A percentile compares a stretch with the other conserved stretches of the same genome.
phyloP scores from a whole-genome alignment of 2,888 invertebrate species.

The Dasypolia templi region DNA sequence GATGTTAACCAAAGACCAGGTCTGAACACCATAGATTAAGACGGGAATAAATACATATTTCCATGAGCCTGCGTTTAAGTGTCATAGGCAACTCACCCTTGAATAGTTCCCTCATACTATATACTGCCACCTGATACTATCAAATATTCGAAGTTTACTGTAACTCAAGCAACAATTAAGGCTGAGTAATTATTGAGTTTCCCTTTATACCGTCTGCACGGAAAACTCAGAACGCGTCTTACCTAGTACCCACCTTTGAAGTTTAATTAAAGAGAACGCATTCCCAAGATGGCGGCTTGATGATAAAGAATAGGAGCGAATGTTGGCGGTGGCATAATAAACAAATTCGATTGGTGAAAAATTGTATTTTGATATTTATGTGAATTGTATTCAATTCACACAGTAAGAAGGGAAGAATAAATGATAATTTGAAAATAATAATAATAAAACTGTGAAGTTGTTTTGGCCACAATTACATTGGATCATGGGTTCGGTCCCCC shows the following conservation, averaged over 20 bases:
- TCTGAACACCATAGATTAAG: too few species aligned
- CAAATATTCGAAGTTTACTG: slow-evolving; percentile 29
- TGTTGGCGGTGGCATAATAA: slow-evolving; percentile 28
- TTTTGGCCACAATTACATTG: too few species aligned
- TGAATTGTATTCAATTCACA: too few species aligned
- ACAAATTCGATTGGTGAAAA: not conserved
- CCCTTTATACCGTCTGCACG: slow-evolving; percentile 53
- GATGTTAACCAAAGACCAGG: too few species aligned
- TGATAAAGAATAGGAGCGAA: slow-evolving; percentile 23
- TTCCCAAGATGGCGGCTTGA: slow-evolving; percentile 59
- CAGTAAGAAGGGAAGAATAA: too few species aligned
- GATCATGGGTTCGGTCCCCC: too few species aligned
- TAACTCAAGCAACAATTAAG: slow-evolving; percentile 57
- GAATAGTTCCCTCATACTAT: too few species aligned
- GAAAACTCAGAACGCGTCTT: slow-evolving; percentile 58
- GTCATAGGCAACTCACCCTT: too few species aligned
- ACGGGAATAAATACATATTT: too few species aligned
- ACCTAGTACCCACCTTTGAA: slow-evolving; percentile 59
- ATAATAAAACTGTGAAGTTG: too few species aligned
- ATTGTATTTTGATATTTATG: not conserved
- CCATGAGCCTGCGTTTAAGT: too few species aligned
- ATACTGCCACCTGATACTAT: slow-evolving; percentile 17
- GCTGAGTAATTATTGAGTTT: slow-evolving; percentile 60
- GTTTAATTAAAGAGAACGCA: slow-evolving; percentile 67
- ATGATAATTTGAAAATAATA: too few species aligned